Evolutionary conservation across 2,113 vertebrate species (phyloP).

Genomic region (Neolamprologus modestus): DNA sequence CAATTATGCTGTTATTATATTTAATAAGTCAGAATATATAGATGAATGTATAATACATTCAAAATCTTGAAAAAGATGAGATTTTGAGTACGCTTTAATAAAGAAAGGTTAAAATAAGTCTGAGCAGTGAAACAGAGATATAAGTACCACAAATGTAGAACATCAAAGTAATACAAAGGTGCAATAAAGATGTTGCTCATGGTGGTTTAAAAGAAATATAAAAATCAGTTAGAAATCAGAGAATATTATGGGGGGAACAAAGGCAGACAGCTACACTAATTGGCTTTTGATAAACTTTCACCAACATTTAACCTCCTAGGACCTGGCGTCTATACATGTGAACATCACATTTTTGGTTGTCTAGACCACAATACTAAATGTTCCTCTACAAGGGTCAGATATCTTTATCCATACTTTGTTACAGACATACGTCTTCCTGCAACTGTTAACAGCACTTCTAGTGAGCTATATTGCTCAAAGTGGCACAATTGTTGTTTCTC

Average conservation of each 20-base stretch:
- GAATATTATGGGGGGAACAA: background rate
- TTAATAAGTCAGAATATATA: background rate
- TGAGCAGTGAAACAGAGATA: background rate
- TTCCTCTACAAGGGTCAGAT: background rate
- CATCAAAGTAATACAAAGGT: background rate
- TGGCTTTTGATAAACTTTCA: background rate
- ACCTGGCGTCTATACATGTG: fast-evolving
- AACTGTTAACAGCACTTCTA: fast-evolving
- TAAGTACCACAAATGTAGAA: fast-evolving
- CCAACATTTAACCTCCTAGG: background rate
- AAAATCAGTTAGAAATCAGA: background rate
- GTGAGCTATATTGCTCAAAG: background rate
- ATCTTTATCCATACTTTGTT: background rate
- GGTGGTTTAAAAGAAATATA: background rate
- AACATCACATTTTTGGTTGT: background rate
- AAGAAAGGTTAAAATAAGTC: background rate
- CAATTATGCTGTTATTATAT: background rate
- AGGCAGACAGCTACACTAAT: fast-evolving
- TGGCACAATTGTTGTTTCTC: background rate
- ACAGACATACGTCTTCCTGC: fast-evolving
- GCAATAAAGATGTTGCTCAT: background rate
- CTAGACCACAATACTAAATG: fast-evolving
- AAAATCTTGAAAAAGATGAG: background rate
- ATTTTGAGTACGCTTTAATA: fast-evolving
- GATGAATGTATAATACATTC: background rate